Evolutionary conservation across 2,113 vertebrate species (phyloP), one percentile per base, ranked within the genome.

Genomic region (Vireo altiloquus): DNA sequence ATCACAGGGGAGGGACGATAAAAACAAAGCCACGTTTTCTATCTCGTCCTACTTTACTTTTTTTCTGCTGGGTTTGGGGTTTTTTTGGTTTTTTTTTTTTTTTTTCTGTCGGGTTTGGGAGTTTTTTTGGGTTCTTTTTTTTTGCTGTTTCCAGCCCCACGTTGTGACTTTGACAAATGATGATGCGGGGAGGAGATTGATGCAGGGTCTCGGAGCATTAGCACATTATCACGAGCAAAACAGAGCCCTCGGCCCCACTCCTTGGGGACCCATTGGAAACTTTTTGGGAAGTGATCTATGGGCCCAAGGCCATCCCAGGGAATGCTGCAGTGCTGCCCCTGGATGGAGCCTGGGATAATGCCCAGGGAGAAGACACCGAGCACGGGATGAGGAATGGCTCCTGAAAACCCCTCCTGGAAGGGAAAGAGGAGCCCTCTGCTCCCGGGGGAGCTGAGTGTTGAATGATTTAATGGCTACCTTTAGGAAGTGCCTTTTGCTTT

Each of bases 401-500:
- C 94, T 85, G 92, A 92, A 97, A 97, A 75, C 77, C 94, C 94
- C 53, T 96, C 96, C 95, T 97, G 97, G 92, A 97, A 96, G 96
- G 95, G 97, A 97, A 96, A 97, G 97, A 98, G 96, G 97, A 98
- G 47, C 97, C 64, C 65, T 87, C 24, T 23, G 42, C 72, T 96
- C 98, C 93, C 93, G 0, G 14, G 94, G 94, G 98, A 95, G 83
- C 63, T 16, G 81, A 6, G 92, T 95, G 98, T 56, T 97, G 97
- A 98, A 98, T 98, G 98, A 98, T 98, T 98, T 98, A 98, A 97
- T 96, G 96, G 97, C 97, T 97, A 97, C 98, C 98, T 98, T 86
- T 97, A 98, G 98, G 98, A 98, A 98, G 98, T 98, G 92, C 95
- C 94, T 98, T 98, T 92, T 97, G 96, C 97, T 98, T 98, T 98